Base-by-base conservation (phyloP, 1,140 invertebrate genomes). In the Cyphomyrmex costatus region DNA sequence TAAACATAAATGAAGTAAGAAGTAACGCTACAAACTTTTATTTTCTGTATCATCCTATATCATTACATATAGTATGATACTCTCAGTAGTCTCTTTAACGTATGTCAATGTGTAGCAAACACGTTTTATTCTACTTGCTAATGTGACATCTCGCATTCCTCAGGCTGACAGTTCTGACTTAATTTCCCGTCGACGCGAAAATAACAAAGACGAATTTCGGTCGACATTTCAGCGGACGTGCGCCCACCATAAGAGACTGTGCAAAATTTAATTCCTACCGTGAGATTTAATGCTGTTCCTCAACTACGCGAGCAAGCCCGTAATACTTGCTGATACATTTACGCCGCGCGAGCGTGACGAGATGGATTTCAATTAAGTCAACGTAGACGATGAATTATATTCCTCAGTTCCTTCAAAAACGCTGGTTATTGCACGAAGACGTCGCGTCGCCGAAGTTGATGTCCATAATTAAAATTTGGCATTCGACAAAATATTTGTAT, bases 141-240 rank as follows among this genome's bases (percentile, higher is more conserved):
- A 83, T 74, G 68, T 56, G 53, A 58, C 14, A 46, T n/a, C 19
- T 53, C n/a, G 51, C 79, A 5, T 60, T 46, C 16, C 36, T 60
- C 21, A 12, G 3, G 14, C 4, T 24, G 33, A 73, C 79, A 60
- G 36, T 58, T 71, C 24, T 60, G 36, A 77, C 33, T 78, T 53
- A 78, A 87, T 86, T 87, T 86, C 19, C 30, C 30, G 71, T 51
- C 46, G 30, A 53, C n/a, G 24, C 53, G 71, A 21, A 86, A 79
- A 68, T 71, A 71, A 86, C 85, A 68, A 86, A 87, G 63, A 86
- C 71, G 84, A 86, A 70, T 79, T 58, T 82, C 66, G 33, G 24
- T 4, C 65, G 51, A 19, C 36, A 71, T 71, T 33, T 56, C 33
- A 19, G 21, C 36, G 19, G 12, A 19, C n/a, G 27, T 65, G 8